Evolutionary conservation across 1,140 invertebrate genomes (phyloP), one percentile per base, ranked within the genome.

Genomic region (Anagrus nilaparvatae): DNA sequence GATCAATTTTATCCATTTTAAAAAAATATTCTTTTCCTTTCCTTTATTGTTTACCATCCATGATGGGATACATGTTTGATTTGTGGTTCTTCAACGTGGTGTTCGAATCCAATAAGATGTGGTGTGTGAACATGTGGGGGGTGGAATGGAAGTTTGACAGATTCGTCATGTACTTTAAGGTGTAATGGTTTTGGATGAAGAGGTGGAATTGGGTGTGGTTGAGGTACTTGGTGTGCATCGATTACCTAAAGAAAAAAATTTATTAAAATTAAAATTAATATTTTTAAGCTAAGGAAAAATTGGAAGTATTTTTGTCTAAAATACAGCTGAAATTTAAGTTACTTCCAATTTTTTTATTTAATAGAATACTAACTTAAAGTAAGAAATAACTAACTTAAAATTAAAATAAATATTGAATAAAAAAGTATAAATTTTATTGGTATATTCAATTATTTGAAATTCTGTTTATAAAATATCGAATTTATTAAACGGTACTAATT

Each of bases 61-160:
- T 59, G 58, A 32, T 62, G 51, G 20, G 51, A 43, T 35, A 54
- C 50, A 30, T 52, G 40, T 40, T 61, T 59, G 19, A 64, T 51
- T 44, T 60, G 54, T 37, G 61, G 56, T 40, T 63, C 61, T 30
- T 52, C 52, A 31, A 51, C 52, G 30, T 56, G 54, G 14, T 56
- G 47, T 40, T 60, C 60, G 43, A 52, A 53, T 6, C 61, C 65
- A 37, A 67, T 56, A 38, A 68, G 54, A 46, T 68, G 63, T 5
- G 65, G 63, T 21, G 59, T 57, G 8, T 38, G 44, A 35, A 59
- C 37, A 23, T 61, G 37, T 8, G 52, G 46, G 16, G 47, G 45
- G 10, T 54, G 45, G 44, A 61, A 62, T 31, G 58, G 62, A 33
- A 66, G 56, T 32, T 56, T 57, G 16, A 40, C 42, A 14, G 53